Conservation (phyloP, 2,797 vertebrate species). For the Semotilus atromaculatus region DNA sequence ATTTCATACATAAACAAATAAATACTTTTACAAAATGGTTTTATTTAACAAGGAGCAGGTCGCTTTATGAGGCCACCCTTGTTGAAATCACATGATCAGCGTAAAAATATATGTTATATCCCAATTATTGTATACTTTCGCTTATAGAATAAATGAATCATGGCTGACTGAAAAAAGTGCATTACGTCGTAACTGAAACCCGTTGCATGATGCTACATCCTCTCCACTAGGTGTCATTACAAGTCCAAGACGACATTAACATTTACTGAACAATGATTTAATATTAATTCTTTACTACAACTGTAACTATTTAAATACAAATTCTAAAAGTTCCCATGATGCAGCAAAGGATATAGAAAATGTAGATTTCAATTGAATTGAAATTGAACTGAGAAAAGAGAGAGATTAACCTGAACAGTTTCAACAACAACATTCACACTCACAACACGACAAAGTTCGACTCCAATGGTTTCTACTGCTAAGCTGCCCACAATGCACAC, state of each 20-base stretch:
- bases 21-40: background rate
- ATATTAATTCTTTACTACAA: background rate
- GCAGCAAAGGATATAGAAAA: background rate
- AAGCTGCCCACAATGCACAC: slow-evolving; percentile 1
- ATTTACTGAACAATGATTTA: background rate
- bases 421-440: background rate
- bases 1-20: background rate
- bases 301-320: background rate
- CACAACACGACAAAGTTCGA: background rate
- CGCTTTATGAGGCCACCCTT: background rate
- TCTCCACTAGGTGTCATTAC: background rate
- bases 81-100: background rate
- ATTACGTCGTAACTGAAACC: background rate
- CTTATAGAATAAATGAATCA: background rate
- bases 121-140: background rate
- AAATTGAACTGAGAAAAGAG: background rate
- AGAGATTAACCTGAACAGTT: background rate
- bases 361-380: background rate
- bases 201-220: background rate
- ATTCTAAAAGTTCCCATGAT: background rate
- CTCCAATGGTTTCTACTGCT: background rate
- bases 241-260: background rate
- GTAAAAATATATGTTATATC: background rate
- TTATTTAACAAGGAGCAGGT: no score
- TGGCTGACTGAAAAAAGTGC: background rate